Evolutionary conservation across 2,888 invertebrate species (phyloP), one percentile per base, ranked within the genome.

Genomic region (Coenonympha glycerion): DNA sequence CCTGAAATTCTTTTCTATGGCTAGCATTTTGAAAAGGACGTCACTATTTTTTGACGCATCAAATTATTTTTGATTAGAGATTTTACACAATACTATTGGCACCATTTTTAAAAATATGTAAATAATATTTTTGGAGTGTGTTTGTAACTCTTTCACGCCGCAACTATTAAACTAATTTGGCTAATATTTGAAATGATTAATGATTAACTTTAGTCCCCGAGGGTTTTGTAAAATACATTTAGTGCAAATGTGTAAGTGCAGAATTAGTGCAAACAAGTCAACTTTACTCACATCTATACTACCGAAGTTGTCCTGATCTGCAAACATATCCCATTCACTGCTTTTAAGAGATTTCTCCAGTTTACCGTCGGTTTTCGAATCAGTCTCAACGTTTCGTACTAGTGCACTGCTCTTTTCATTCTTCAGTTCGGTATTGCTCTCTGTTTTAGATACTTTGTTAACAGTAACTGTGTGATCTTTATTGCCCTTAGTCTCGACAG

Each of bases 311-410:
- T 95, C 95, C 60, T 94, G 94, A 68, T 97, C 97, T 30, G 97
- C 96, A 85, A 97, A 95, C 94, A 95, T 95, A 68, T 95, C 95
- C 93, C 95, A 95, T 63, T 93, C 92, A 9, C 89, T 85, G n/a
- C 87, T 79, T 66, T 90, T 90, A 15, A 74, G 72, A 0, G 81
- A 72, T 55, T 83, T 80, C 56, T 82, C 76, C 47, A 68, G 45
- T 49, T 72, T 73, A 2, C 59, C 9, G 4, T 59, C 72, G 34
- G 65, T 39, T 59, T 64, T 73, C 46, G 59, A 58, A 61, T 68
- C 66, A 52, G 53, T 65, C 45, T 68, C 57, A 9, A 47, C 45
- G 16, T 56, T 49, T 34, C 45, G 57, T 13, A 30, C 21, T 6
- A 21, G 11, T 6, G 45, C 36, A 40, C 26, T 45, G 31, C 28